phyloP scores from a whole-genome alignment of 2,888 invertebrate genomes.

The Serripes groenlandicus region DNA sequence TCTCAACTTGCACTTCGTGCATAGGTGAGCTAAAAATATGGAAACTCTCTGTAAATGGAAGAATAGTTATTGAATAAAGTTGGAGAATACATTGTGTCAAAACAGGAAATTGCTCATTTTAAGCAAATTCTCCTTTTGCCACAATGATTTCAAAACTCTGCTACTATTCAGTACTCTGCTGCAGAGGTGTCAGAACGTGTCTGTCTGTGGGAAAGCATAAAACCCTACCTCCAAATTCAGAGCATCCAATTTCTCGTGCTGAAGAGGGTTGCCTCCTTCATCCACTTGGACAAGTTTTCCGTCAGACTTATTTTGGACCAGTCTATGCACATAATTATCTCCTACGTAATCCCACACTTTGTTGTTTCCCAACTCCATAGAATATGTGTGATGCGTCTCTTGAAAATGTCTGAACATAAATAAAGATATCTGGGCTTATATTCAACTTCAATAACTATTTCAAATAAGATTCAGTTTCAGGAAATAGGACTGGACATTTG shows the following conservation, averaged over 20 bases:
- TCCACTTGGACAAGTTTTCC: slow-evolving; percentile 94
- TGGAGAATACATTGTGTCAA: no score
- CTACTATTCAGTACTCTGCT: neutral
- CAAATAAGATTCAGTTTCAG: no score
- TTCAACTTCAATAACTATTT: no score
- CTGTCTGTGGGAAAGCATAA: no score
- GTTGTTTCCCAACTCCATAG: slow-evolving; percentile 97
- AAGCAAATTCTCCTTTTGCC: neutral
- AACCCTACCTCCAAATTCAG: slow-evolving; percentile 93
- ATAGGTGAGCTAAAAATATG: no score
- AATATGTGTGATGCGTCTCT: slow-evolving; percentile 98
- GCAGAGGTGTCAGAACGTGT: no score
- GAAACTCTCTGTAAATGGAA: no score
- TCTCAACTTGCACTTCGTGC: no score
- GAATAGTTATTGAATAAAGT: no score
- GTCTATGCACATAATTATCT: slow-evolving; percentile 97
- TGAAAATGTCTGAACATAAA: slow-evolving; percentile 92
- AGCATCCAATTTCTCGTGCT: slow-evolving; percentile 95
- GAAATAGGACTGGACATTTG: no score
- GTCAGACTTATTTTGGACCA: slow-evolving; percentile 98
- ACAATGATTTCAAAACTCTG: neutral
- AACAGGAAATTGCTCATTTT: no score
- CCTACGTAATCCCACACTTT: slow-evolving; percentile 99
- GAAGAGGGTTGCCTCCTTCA: slow-evolving; percentile 81
- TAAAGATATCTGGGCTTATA: no score